These are phyloP conservation scores for Agriotes lineatus DNA, from an alignment of 2,888 invertebrate species.

Conservation along the genomic window DNA sequence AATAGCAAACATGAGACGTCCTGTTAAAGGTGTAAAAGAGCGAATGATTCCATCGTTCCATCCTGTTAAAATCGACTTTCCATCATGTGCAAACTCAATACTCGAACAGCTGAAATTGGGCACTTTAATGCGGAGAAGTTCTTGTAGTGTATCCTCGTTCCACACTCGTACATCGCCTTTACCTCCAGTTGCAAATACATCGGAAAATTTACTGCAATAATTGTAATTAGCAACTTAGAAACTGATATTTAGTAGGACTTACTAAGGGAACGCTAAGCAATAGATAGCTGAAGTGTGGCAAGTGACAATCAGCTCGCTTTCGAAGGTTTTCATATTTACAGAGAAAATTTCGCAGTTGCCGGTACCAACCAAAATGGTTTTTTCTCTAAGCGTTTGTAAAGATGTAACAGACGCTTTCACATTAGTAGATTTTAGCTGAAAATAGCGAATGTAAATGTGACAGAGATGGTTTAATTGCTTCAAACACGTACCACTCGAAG, in stretches of 20 bases:
- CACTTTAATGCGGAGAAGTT: conserved; percentile 85
- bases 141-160: conserved; percentile 81
- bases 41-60: conserved; percentile 89
- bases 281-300: conserved; percentile 87
- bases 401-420: conserved; percentile 82
- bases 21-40: conserved; percentile 86
- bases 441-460: background rate
- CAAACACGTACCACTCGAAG: conserved; percentile 63
- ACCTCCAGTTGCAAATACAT: conserved; percentile 90
- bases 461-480: background rate
- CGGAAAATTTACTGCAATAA: conserved; percentile 76
- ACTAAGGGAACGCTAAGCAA: conserved; percentile 87
- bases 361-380: conserved; percentile 82
- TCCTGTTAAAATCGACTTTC: conserved; percentile 83
- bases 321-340: conserved; percentile 77
- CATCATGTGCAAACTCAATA: conserved; percentile 82
- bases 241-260: no score
- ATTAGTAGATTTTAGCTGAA: conserved; percentile 68
- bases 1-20: conserved; percentile 84
- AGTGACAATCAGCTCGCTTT: conserved; percentile 79
- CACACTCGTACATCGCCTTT: conserved; percentile 89
- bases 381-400: conserved; percentile 72
- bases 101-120: conserved; percentile 90
- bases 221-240: no score
- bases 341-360: conserved; percentile 84